Conservation (phyloP, 1,140 invertebrate species). For the Chelonus insularis region DNA sequence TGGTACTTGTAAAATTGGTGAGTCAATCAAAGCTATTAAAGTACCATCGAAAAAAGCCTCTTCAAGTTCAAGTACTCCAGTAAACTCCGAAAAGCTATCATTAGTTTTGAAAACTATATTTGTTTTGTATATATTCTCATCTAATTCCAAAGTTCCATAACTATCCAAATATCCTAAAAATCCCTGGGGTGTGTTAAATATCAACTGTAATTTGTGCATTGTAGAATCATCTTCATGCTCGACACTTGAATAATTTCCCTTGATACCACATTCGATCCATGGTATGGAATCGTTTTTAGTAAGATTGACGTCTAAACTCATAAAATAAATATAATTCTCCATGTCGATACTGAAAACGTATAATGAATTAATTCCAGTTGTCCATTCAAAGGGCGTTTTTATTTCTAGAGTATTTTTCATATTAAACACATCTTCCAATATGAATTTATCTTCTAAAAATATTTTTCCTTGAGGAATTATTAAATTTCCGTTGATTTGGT, state of each 20-base stretch:
- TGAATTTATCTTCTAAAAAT: constrained; percentile 56
- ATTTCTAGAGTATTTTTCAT: constrained; percentile 70
- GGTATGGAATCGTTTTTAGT: constrained; percentile 50
- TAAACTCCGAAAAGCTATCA: constrained; percentile 53
- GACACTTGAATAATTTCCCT: constrained; percentile 59
- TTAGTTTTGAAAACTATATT: constrained; percentile 57
- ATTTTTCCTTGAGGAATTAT: constrained; percentile 61
- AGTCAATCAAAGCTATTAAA: constrained; percentile 63
- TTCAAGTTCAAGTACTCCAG: constrained; percentile 61
- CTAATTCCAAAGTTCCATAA: constrained; percentile 56
- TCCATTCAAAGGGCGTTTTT: constrained; percentile 64
- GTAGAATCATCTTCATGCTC: constrained; percentile 52
- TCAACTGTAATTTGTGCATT: constrained; percentile 56
- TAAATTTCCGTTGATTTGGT: constrained; percentile 58
- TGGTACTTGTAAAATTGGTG: constrained; percentile 66
- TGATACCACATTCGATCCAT: constrained; percentile 60
- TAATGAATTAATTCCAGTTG: constrained; percentile 64
- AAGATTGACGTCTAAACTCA: constrained; percentile 60
- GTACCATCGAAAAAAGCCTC: constrained; percentile 66
- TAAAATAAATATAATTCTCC: constrained; percentile 61
- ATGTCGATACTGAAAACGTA: constrained; percentile 65
- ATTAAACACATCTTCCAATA: constrained; percentile 64
- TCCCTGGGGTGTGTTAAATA: constrained; percentile 62
- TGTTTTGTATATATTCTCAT: constrained; percentile 60
- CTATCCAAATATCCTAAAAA: constrained; percentile 58